Evolutionary conservation across 1,140 invertebrate species (phyloP).

Genomic region (Danaus plexippus): DNA sequence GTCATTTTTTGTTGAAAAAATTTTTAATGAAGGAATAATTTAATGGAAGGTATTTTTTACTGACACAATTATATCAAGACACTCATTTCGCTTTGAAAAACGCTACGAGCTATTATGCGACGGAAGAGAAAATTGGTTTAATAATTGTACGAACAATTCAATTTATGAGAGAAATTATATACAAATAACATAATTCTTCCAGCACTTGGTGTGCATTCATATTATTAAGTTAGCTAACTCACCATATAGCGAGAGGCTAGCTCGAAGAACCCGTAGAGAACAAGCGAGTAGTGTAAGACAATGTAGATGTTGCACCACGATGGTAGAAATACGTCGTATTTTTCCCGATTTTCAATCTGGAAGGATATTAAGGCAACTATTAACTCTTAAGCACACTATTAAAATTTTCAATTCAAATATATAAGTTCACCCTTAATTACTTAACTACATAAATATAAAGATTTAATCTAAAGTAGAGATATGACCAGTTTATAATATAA

Average conservation of each 20-base stretch:
- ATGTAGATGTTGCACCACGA: constrained; percentile 80
- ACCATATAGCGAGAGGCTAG: constrained; percentile 75
- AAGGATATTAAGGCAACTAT: constrained; percentile 14
- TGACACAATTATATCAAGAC: no score
- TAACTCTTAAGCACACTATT: background rate
- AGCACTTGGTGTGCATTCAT: no score
- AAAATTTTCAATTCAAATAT: background rate
- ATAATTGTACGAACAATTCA: background rate
- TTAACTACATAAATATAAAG: no score
- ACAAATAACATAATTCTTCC: no score
- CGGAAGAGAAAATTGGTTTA: no score
- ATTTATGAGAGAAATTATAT: background rate
- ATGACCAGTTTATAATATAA: no score
- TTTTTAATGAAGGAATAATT: no score
- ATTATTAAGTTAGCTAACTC: constrained; percentile 36
- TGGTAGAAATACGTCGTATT: constrained; percentile 80
- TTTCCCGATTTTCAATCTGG: constrained; percentile 75
- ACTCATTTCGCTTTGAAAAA: no score
- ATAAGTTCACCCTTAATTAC: background rate
- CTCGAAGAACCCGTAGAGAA: constrained; percentile 77
- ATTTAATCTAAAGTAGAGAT: no score
- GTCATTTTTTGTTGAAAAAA: no score
- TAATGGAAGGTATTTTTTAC: no score
- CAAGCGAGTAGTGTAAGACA: constrained; percentile 77
- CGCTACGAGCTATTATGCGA: no score